Base-by-base conservation (phyloP, 2,797 vertebrate species). In the Eleutherodactylus coqui region DNA sequence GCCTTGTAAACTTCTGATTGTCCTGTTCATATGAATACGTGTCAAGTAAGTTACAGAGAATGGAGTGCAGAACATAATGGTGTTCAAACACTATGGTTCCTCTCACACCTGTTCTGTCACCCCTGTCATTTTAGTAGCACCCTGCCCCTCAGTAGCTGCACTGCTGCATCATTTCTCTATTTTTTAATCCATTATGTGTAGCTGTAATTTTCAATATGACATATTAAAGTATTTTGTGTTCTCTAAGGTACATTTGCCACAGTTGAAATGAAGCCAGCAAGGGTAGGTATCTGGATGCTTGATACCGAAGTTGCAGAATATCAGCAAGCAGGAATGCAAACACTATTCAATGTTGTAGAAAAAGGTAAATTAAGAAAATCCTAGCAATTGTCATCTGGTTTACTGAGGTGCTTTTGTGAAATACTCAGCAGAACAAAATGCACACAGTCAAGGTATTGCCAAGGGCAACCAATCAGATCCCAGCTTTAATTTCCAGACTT, bases 241-340 rank as follows among this genome's bases (percentile, higher is more conserved):
- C 77, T 92, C 89, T 67, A 91, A 99, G 98, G 97, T 70, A 91
- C 94, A 53, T 97, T 98, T 94, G 94, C 94, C 75, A 97, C 97
- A 86, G 90, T 99, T 88, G 96, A 99, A 94, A 99, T 99, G 97
- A 93, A 90, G 78, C 95, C 97, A 43, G 95, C 96, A 79, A 98
- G 94, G 91, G 93, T 96, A 67, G 98, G 97, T 21, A 93, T 96
- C 85, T 99, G 98, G 98, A 96, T 96, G 89, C 91, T 99, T 86
- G 95, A 97, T 90, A 97, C 97, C 9, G 96, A 97, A 91, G 91
- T 98, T 24, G 96, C 96, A 77, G 92, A 95, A 78, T 94, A 94
- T 89, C 97, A 98, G 80, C 92, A 94, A 92, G 95, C 91, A 58
- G 98, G 97, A 89, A 99, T 99, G 97, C 96, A 96, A 89, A 92